Conservation (phyloP, 2,797 vertebrate species). For the Sorex maritimensis region DNA sequence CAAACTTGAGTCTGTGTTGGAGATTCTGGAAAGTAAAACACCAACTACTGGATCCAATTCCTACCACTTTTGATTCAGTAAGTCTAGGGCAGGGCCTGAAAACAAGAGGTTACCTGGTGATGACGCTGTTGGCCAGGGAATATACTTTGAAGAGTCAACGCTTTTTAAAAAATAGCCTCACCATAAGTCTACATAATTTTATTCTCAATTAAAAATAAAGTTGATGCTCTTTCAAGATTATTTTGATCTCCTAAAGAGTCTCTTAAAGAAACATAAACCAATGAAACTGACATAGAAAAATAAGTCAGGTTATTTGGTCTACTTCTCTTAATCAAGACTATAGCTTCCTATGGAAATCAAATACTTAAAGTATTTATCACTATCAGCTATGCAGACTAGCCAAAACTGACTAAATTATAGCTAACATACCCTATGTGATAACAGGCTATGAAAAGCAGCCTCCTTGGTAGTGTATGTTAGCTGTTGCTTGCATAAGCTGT, state of each 20-base stretch:
- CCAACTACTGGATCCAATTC: not conserved
- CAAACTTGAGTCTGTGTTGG: not conserved
- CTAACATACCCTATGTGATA: no score
- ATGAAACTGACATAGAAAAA: slow-evolving; percentile 59
- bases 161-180: slow-evolving; percentile 53
- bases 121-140: slow-evolving; percentile 23
- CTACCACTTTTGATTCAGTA: slow-evolving; percentile 36
- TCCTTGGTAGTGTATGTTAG: no score
- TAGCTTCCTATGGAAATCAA: slow-evolving; percentile 40
- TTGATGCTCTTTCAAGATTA: slow-evolving; percentile 14
- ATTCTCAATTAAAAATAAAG: slow-evolving; percentile 62
- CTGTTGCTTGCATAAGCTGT: no score
- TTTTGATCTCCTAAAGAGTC: slow-evolving; percentile 48
- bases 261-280: slow-evolving; percentile 43
- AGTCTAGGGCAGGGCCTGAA: not conserved
- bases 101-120: not conserved
- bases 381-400: slow-evolving; percentile 13
- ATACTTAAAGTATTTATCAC: slow-evolving; percentile 55
- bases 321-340: slow-evolving; percentile 56
- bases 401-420: slow-evolving; percentile 45
- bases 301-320: slow-evolving; percentile 8
- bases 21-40: slow-evolving; percentile 40
- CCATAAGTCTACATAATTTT: slow-evolving; percentile 54
- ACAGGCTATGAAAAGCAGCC: no score
- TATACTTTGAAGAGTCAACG: not conserved